phyloP scores from a whole-genome alignment of 2,888 invertebrate species.

The Cryptocephalus primarius region DNA sequence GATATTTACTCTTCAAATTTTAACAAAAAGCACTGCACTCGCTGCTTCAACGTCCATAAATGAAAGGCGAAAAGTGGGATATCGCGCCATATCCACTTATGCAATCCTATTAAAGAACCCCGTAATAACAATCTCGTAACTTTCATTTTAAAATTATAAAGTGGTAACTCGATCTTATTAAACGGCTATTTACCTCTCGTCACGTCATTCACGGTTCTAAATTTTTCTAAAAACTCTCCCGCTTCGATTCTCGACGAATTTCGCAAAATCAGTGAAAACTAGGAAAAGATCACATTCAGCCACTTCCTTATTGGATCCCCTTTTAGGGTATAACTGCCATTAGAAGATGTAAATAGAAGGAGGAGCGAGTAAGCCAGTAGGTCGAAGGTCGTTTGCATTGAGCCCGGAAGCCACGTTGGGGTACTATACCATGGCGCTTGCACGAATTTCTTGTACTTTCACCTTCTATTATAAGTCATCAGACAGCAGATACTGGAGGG shows the following conservation, averaged over 20 bases:
- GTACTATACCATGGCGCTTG: not conserved
- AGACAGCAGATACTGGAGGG: too few relatives aligned
- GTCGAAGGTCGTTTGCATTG: not conserved
- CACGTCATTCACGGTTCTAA: conserved; percentile 3
- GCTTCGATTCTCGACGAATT: not conserved
- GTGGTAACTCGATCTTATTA: not conserved
- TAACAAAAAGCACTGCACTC: too few relatives aligned
- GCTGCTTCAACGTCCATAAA: too few relatives aligned
- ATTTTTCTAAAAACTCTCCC: not conserved
- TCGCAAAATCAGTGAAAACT: conserved; percentile 5
- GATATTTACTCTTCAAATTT: too few relatives aligned
- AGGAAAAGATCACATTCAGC: conserved; percentile 15
- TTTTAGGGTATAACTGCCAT: conserved; percentile 20
- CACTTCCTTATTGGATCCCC: conserved; percentile 24
- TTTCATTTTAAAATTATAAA: not conserved
- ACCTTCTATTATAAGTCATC: not conserved
- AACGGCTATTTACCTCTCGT: not conserved
- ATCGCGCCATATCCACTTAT: too few relatives aligned
- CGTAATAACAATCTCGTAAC: not conserved
- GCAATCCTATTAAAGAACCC: too few relatives aligned
- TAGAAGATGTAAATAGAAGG: conserved; percentile 1
- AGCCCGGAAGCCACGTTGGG: not conserved
- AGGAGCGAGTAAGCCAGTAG: not conserved
- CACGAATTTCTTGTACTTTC: not conserved
- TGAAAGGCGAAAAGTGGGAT: too few relatives aligned